These are phyloP conservation scores for Philantomba maxwellii DNA, from an alignment of 2,113 vertebrate genomes.

Conservation along the genomic window DNA sequence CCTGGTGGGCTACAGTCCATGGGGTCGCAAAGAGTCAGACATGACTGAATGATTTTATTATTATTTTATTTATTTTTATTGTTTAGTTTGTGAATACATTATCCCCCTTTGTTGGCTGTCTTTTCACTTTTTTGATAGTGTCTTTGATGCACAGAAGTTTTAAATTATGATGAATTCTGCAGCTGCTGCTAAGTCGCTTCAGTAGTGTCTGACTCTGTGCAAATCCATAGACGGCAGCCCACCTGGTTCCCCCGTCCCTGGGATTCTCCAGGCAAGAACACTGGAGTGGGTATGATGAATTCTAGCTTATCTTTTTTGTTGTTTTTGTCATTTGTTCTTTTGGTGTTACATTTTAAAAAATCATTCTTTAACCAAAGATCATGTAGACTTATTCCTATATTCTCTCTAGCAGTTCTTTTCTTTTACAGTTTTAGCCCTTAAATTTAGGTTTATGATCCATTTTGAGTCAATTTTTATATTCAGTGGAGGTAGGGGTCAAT, in stretches of 20 bases:
- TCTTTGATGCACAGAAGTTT: not conserved
- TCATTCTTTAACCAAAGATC: not conserved
- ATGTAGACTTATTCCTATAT: not conserved
- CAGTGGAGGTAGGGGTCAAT: not conserved
- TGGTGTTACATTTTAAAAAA: not conserved
- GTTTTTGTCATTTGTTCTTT: not conserved
- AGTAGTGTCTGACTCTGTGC: not conserved
- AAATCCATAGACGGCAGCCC: not conserved
- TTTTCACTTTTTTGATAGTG: not conserved
- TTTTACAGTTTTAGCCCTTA: not conserved
- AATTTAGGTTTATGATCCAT: not conserved
- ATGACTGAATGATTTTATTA: no score
- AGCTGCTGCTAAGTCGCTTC: no score
- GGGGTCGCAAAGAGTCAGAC: no score
- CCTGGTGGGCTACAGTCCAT: no score
- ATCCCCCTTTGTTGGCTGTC: not conserved
- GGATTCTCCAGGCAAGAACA: not conserved
- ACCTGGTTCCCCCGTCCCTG: not conserved
- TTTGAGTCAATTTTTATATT: not conserved
- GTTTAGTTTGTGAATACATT: not conserved
- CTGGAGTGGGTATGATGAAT: not conserved
- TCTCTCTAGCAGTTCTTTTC: not conserved
- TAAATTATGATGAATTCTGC: not conserved
- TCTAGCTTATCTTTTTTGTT: not conserved
- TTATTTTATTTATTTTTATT: not conserved